Evolutionary conservation across 1,140 invertebrate species (phyloP), one percentile per base, ranked within the genome.

Genomic region (Zaprionus taronus): DNA sequence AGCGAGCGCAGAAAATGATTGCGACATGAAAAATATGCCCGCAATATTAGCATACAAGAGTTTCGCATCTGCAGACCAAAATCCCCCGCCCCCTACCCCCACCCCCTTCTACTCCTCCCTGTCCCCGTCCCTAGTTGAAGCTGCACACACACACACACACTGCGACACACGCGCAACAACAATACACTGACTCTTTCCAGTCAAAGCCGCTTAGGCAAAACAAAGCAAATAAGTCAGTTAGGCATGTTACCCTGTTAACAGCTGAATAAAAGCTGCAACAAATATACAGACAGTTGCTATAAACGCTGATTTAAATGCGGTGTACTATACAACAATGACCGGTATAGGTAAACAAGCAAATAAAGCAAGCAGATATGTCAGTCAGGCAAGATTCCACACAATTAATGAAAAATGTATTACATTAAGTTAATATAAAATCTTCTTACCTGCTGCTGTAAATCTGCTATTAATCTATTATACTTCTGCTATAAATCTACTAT

Each of bases 1-100:
- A 24, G 55, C 36, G 49, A 67, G 49, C 80, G 53, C 53, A 70
- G 61, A 70, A 81, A 85, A 85, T 86, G 76, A 85, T 82, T 82
- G 83, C 83, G 83, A 87, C 83, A 78, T 83, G 83, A 72, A 78
- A 86, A 89, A 87, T 87, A 86, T 86, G 83, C 79, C 79, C 67
- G 77, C 66, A 70, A 78, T 75, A 87, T 86, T 86, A 83, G 84
- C 83, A 86, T 86, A 80, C 67, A 76, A 44, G 53, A 70, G 55
- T 63, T 71, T 56, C 36, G 41, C 64, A 65, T 75, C 70, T 34
- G 64, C 31, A 24, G 24, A 47, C 41, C 7, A 17, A n/a, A n/a
- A 47, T 31, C 28, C 28, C 28, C 28, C 41, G 3, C 12, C 22
- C 9, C 31, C 31, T 34, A 20, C 20, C 1, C 20, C 24, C 1